Conservation (phyloP, 2,797 vertebrate species). For the Onychomys torridus region DNA sequence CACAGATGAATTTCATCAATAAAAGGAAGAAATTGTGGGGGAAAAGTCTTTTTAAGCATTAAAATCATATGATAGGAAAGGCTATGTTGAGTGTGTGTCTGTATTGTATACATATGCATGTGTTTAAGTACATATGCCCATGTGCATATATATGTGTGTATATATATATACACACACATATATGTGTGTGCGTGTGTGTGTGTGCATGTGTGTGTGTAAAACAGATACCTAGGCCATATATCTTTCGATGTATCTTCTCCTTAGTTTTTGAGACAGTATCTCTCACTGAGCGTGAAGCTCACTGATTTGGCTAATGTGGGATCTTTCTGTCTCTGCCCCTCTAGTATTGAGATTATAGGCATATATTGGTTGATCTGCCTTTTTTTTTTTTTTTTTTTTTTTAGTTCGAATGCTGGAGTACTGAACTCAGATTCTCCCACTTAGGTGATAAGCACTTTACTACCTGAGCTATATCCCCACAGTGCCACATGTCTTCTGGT, state of each 20-base stretch:
- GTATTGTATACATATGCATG: background rate
- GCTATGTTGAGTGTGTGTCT: background rate
- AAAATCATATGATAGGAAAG: background rate
- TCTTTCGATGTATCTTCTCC: background rate
- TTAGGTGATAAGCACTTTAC: background rate
- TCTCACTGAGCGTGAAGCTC: background rate
- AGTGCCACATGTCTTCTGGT: background rate
- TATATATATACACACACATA: too few species aligned
- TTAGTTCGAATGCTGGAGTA: too few species aligned
- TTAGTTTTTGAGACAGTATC: background rate
- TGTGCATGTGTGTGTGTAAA: background rate
- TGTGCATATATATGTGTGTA: background rate
- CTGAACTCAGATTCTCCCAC: background rate
- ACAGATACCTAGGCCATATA: background rate
- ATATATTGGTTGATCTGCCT: background rate
- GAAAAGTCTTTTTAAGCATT: slow-evolving; percentile 5
- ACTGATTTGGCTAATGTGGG: background rate
- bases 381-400: background rate
- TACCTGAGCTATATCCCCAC: background rate
- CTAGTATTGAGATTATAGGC: background rate
- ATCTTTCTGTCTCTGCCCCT: too few species aligned
- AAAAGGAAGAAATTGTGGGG: slow-evolving; percentile 26
- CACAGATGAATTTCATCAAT: background rate
- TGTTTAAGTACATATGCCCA: background rate
- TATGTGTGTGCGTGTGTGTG: too few species aligned